phyloP scores from a whole-genome alignment of 2,113 vertebrate genomes.

The Cyprinus carpio region DNA sequence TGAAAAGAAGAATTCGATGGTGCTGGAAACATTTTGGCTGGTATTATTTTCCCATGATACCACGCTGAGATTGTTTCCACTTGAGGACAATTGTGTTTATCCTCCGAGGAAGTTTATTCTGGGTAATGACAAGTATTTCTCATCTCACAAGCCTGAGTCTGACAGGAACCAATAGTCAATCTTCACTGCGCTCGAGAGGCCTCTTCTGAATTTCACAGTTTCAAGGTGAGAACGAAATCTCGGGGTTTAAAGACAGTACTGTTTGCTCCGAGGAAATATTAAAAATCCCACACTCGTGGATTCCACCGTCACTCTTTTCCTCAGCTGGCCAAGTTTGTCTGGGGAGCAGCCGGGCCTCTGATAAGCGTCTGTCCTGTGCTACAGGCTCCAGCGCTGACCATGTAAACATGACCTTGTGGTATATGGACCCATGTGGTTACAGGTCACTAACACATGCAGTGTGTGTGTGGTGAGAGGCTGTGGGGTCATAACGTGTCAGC shows the following conservation, averaged over 20 bases:
- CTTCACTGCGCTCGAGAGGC: not conserved
- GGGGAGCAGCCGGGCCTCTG: constrained; percentile 61
- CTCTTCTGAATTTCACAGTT: not conserved
- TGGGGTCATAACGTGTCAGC: constrained; percentile 41
- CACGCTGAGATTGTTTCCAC: constrained; percentile 33
- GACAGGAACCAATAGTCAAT: not conserved
- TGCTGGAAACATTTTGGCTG: constrained; percentile 30
- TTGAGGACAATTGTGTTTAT: constrained; percentile 38
- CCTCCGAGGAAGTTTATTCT: constrained; percentile 36
- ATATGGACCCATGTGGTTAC: constrained; percentile 54
- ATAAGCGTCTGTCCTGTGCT: constrained; percentile 60
- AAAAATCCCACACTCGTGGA: constrained; percentile 1
- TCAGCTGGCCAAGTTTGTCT: constrained; percentile 23
- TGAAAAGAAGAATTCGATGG: not conserved
- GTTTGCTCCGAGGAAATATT: not conserved
- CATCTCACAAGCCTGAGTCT: not conserved
- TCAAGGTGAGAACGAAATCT: not conserved
- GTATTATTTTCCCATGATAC: constrained; percentile 28
- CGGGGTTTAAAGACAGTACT: not conserved
- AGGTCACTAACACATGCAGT: constrained; percentile 51
- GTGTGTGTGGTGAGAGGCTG: constrained; percentile 37
- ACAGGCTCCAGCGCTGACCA: constrained; percentile 60
- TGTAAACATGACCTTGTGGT: constrained; percentile 65
- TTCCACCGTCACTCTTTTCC: not conserved
- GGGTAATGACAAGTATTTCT: constrained; percentile 29